These are phyloP conservation scores for Geodia barretti DNA, from an alignment of 37 sponge, comb jelly and placozoan species.

Conservation along the genomic window DNA sequence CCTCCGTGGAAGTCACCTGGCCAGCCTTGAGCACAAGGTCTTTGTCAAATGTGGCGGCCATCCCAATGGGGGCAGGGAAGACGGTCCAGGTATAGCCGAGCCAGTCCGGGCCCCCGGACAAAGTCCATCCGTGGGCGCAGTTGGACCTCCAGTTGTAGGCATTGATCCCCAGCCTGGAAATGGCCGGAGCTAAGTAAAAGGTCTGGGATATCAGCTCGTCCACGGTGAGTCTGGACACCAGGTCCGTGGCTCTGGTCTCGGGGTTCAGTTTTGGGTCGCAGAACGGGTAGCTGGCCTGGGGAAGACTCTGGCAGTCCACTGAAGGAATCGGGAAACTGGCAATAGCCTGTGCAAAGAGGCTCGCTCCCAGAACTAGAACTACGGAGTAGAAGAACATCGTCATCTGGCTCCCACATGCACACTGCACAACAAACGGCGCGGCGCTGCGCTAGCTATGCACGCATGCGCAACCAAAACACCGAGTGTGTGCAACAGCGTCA, in stretches of 20 bases:
- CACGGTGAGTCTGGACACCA: conserved; percentile 46
- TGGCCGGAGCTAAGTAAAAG: conserved; percentile 72
- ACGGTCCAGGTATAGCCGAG: conserved; percentile 67
- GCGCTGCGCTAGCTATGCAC: no score
- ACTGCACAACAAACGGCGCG: no score
- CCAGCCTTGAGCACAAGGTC: conserved; percentile 47
- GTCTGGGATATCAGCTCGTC: conserved; percentile 70
- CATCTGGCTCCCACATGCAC: no score
- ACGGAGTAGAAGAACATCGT: no score
- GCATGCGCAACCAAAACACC: no score
- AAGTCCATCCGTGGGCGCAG: conserved; percentile 76
- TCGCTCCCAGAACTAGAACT: no score
- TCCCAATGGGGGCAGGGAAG: conserved; percentile 76
- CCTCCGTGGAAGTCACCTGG: conserved; percentile 56
- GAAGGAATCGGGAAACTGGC: conserved; percentile 45
- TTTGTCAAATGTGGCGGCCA: conserved; percentile 68
- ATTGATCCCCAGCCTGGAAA: conserved; percentile 65
- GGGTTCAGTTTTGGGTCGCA: conserved; percentile 59
- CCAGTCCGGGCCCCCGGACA: conserved; percentile 55
- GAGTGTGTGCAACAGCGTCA: no score
- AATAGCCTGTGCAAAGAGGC: no score
- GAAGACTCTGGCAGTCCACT: conserved; percentile 66
- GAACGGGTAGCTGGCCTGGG: conserved; percentile 60
- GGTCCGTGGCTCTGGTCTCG: conserved; percentile 55
- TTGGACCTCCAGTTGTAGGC: conserved; percentile 86